Evolutionary conservation across 23 tunicate genomes (phyloP), one percentile per base, ranked within the genome.

Genomic region (Botrylloides violaceus): DNA sequence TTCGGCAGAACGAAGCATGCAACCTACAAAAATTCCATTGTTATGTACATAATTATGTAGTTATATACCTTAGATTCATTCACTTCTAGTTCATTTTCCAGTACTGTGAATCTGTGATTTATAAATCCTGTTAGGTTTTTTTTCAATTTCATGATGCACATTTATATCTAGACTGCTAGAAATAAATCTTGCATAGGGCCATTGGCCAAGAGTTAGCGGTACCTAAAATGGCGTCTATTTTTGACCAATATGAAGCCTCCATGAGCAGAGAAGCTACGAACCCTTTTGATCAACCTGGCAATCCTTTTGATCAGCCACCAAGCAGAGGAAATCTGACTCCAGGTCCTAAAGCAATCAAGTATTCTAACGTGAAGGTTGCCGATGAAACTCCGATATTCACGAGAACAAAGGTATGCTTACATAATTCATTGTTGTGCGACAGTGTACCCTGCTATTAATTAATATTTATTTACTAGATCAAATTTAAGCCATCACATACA

Each of bases 231-330:
- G 59, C 95, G 4, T 87, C 95, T 15, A 87, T 87, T 43, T 71
- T 87, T 56, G 81, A 87, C 66, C 86, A 87, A 64, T 87, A 87
- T 87, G 95, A 87, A 49, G 95, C 95, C 30, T 63, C 86, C 15
- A 80, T 81, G 68, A 71, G 74, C 28, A 47, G 63, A 9, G 34
- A 38, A 30, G 20, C 72, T 29, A 49, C 49, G 2, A 32, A 50
- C n/a, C 73, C 64, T 39, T 49, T 27, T 23, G 70, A 37, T n/a
- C n/a, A n/a, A n/a, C n/a, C n/a, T n/a, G n/a, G 29, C 48, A 48
- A 28, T 6, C 49, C 4, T 3, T 27, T 43, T 43, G 53, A 43
- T 9, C 26, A 47, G 3, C 53, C 95, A 15, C 48, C 66, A 20
- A 7, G 32, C 34, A 61, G 65, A 19, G 59, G 59, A 5, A 74